A percentile compares a stretch with the other conserved stretches of the same genome.
Evolutionary conservation across 2,113 vertebrate genomes (phyloP).

Genomic region (Aegithalos caudatus): DNA sequence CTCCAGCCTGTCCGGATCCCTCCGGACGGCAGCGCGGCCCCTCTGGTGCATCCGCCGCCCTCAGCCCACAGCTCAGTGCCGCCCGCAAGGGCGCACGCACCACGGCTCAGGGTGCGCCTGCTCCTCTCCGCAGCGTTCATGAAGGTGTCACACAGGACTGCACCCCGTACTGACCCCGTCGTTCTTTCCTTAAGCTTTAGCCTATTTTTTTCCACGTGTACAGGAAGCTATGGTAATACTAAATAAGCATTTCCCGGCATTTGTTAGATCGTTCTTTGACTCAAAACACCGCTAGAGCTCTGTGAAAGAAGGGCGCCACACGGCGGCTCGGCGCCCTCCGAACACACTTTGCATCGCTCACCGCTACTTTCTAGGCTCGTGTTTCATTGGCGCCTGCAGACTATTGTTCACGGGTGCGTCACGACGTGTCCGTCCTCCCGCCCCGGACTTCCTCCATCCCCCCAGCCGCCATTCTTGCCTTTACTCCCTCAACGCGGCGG

Average conservation of each 20-base stretch:
- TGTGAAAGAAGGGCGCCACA: neutral
- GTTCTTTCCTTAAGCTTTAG: neutral
- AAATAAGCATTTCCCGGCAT: neutral
- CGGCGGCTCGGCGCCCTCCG: too few species aligned
- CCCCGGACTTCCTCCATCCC: fast-evolving
- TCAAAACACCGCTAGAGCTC: too few species aligned
- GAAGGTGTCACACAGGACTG: fast-evolving
- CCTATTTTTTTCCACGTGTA: neutral
- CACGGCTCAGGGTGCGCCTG: neutral
- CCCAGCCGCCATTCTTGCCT: neutral
- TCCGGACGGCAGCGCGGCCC: fast-evolving
- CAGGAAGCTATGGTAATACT: neutral
- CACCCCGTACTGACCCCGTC: fast-evolving
- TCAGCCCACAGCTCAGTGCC: neutral
- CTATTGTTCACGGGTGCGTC: neutral
- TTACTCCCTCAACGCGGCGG: neutral
- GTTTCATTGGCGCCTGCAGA: too few species aligned
- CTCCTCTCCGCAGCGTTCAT: fast-evolving
- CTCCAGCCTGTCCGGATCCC: neutral
- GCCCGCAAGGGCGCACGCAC: fast-evolving
- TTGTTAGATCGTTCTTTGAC: neutral
- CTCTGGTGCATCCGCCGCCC: fast-evolving
- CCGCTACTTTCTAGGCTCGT: too few species aligned
- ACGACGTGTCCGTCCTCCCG: fast-evolving
- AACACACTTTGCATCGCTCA: too few species aligned